Evolutionary conservation across 30 jellyfish, hydroid and myxozoan genomes (phyloP).

Genomic region (Clytia hemisphaerica): DNA sequence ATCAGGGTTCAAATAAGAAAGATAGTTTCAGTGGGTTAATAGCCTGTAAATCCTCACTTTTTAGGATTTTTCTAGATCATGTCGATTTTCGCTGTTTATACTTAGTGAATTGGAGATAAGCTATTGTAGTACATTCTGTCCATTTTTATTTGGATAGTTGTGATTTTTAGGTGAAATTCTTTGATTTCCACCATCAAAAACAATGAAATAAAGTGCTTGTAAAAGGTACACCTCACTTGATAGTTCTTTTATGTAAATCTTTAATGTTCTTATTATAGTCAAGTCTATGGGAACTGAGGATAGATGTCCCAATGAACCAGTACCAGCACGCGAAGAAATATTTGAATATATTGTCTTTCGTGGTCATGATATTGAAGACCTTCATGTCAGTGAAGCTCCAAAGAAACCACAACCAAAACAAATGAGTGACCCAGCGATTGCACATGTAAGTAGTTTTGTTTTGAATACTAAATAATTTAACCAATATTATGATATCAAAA

Average conservation of each 20-base stretch:
- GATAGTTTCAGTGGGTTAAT: no score
- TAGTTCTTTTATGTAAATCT: not conserved
- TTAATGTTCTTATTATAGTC: slow-evolving; percentile 32
- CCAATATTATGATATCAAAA: no score
- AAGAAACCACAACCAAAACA: slow-evolving; percentile 49
- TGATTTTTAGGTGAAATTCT: no score
- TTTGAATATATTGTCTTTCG: slow-evolving; percentile 85
- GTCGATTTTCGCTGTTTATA: no score
- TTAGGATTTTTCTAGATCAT: no score
- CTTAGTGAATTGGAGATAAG: no score
- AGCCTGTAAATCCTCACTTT: no score
- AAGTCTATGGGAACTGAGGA: slow-evolving; percentile 83
- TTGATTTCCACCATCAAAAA: no score
- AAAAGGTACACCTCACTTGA: not conserved
- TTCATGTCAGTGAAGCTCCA: slow-evolving; percentile 77
- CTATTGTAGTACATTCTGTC: no score
- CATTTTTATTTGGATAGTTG: no score
- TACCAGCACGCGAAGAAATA: slow-evolving; percentile 79
- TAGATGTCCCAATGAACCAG: slow-evolving; percentile 45
- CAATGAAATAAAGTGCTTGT: no score
- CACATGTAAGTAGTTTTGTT: slow-evolving; percentile 74
- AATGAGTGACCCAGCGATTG: slow-evolving; percentile 97
- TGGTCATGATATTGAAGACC: slow-evolving; percentile 85
- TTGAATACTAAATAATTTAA: not conserved
- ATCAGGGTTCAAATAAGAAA: no score